phyloP scores from a whole-genome alignment of 2,113 vertebrate species.

The Tachysurus fulvidraco region DNA sequence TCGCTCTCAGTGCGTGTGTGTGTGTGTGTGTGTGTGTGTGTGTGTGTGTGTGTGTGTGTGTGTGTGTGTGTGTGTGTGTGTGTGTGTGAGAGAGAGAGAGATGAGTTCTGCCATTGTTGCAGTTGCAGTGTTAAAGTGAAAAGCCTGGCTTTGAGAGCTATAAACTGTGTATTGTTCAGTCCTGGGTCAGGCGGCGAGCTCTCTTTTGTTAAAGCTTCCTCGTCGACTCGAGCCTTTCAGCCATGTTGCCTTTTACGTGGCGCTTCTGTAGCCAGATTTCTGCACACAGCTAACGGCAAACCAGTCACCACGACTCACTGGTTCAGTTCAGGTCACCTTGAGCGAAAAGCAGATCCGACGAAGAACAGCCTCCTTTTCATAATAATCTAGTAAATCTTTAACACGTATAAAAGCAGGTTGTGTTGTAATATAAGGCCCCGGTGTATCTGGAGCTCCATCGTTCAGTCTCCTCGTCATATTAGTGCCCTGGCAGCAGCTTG shows the following conservation, averaged over 20 bases:
- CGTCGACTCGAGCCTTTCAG: slow-evolving; percentile 18
- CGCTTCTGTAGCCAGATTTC: not conserved
- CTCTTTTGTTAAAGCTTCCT: slow-evolving; percentile 75
- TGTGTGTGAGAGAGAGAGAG: slow-evolving; percentile 38
- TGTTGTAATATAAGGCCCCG: not conserved
- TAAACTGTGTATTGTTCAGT: slow-evolving; percentile 74
- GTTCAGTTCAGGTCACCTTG: not conserved
- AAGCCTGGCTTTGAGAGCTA: slow-evolving; percentile 69
- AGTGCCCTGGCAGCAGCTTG: not conserved
- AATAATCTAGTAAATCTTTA: slow-evolving; percentile 23
- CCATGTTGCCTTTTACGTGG: not conserved
- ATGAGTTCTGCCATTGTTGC: slow-evolving; percentile 68
- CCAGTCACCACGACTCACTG: too few species aligned
- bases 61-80: not conserved
- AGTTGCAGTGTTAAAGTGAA: slow-evolving; percentile 52
- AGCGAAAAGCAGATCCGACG: not conserved
- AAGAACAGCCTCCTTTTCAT: not conserved
- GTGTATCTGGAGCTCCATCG: not conserved
- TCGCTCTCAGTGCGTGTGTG: not conserved
- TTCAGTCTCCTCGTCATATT: not conserved
- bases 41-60: not conserved
- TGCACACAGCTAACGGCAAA: not conserved
- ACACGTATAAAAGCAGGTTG: not conserved
- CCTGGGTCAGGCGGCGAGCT: slow-evolving; percentile 70
- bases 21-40: not conserved